Base-by-base conservation (phyloP, 2,797 vertebrate genomes). In the Hybognathus amarus region DNA sequence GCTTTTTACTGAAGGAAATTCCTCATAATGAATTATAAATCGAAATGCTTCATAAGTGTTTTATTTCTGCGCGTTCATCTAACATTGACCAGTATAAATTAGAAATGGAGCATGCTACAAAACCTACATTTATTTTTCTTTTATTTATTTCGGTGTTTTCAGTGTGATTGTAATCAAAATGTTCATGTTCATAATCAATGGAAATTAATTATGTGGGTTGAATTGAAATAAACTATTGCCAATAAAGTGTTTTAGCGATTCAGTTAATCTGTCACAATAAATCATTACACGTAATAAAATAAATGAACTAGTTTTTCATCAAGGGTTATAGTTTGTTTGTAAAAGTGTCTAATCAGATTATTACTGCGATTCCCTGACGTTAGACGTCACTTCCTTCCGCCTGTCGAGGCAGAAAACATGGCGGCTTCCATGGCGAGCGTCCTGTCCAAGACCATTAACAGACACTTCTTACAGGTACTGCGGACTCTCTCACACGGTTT, bases 341-440 rank as follows among this genome's bases (percentile, higher is more conserved):
- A 47, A 27, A 45, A 45, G 13, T 1, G 42, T 11, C 40, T 42
- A 42, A 11, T 1, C 40, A 10, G 40, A 40, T 40, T 11, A 40
- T 12, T 42, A 12, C 12, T 45, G 11, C 4, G 11, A 47, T 38
- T 56, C 73, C 12, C 50, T 12, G 6, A 20, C 56, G 4, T 6
- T 59, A 61, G 38, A 71, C 38, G 67, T 9, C 40, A 36, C 56
- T 70, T 80, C 78, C 80, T 20, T 2, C 24, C 3, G 3, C 45
- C 64, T 11, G 30, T 36, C 5, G 38, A 30, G 52, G 4, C 24
- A 54, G 69, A 3, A 52, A 75, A 82, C 45, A 88, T 95, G 94
- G 94, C 94, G 6, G 90, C 93, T 17, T 77, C 90, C 90, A 45
- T 92, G 69, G 27, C 56, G n/a, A 79, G 2, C 3, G 87, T 90